phyloP scores from a whole-genome alignment of 2,888 invertebrate genomes.

The Bimastos eiseni region DNA sequence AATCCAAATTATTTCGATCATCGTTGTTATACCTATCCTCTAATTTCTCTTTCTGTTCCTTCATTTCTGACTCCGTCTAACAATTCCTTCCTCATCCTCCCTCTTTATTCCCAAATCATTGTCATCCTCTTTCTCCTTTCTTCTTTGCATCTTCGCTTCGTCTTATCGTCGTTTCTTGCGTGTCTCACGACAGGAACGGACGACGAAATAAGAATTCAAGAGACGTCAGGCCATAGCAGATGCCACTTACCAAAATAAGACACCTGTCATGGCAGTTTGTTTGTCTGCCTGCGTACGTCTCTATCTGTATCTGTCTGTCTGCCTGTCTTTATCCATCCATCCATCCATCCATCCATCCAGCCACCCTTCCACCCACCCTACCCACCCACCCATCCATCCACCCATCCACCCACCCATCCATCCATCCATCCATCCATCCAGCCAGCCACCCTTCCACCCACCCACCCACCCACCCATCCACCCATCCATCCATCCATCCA shows the following conservation, averaged over 20 bases:
- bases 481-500: too few species aligned
- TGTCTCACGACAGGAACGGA: not conserved
- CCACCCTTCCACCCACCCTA: too few species aligned
- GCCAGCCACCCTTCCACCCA: too few species aligned
- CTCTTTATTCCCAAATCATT: not conserved
- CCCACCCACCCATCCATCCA: too few species aligned
- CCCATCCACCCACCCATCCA: too few species aligned
- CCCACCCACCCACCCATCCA: too few species aligned
- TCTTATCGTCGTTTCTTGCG: not conserved
- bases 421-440: too few species aligned
- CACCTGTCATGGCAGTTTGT: not conserved
- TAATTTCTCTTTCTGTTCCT: not conserved
- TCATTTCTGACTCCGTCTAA: not conserved
- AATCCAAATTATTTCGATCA: not conserved
- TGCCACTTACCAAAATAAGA: not conserved
- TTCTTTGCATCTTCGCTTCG: not conserved
- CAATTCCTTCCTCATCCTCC: not conserved
- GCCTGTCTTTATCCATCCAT: too few species aligned
- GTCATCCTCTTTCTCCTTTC: not conserved
- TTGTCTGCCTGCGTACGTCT: not conserved
- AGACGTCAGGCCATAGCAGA: not conserved
- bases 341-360: too few species aligned
- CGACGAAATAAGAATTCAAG: not conserved
- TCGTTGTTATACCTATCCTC: not conserved
- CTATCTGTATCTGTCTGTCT: too few species aligned